Evolutionary conservation across 2,888 invertebrate genomes (phyloP), one percentile per base, ranked within the genome.

Genomic region (Cephus pygmeus): DNA sequence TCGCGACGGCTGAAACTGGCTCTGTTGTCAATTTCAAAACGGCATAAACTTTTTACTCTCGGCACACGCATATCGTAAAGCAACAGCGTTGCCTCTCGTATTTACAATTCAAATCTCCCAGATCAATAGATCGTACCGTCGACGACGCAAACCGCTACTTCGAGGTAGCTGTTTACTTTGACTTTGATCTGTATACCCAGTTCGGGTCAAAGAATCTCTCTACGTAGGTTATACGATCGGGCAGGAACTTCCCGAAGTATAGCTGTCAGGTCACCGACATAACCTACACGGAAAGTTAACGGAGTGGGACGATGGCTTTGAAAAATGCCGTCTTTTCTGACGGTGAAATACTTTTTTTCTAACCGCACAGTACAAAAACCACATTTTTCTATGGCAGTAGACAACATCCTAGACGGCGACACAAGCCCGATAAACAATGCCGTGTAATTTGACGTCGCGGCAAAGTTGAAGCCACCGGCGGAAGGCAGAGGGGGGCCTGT

Each of bases 41-140:
- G 23, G 9, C 76, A 80, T 81, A 83, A 83, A 81, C 85, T 82
- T 82, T 84, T 84, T 82, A 82, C 83, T 83, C 79, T 83, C 80
- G 79, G 80, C 77, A 78, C 79, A 80, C 78, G 85, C 80, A 82
- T 83, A 84, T 83, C 81, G 31, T 84, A 83, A 81, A 79, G 78
- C 83, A 71, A 71, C 12, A 23, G 81, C 76, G 80, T 83, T 82
- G 80, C 80, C 79, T 79, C 34, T 75, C 83, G 81, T 80, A 88
- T 88, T 87, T 88, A 87, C 88, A 88, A 88, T 85, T 88, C 87
- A 87, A 88, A 88, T 88, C 76, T 36, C 73, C 56, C 71, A 81
- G 86, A 88, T 88, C 88, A 83, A 86, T 84, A 79, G 75, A 78
- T 80, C 80, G 79, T 76, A 80, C 71, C 33, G 71, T 34, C 71